phyloP scores from a whole-genome alignment of 2,113 vertebrate species.

The Rynchops niger region DNA sequence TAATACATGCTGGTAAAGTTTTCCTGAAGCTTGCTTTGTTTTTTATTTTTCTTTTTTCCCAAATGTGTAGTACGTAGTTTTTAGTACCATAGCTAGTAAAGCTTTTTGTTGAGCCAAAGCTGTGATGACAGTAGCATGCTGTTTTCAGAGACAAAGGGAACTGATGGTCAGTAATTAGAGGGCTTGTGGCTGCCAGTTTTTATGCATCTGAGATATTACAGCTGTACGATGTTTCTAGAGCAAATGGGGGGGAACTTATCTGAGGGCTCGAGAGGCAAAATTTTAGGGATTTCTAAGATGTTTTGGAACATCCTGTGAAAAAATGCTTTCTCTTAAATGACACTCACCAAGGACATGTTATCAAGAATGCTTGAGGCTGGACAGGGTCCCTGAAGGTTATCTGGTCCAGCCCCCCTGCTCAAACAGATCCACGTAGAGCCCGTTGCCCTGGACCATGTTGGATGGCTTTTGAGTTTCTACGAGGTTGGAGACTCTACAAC shows the following conservation, averaged over 20 bases:
- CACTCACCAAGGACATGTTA: not conserved
- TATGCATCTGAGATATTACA: not conserved
- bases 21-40: not conserved
- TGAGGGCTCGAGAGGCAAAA: not conserved
- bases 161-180: not conserved
- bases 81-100: not conserved
- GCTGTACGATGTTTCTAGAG: not conserved
- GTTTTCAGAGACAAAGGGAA: not conserved
- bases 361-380: not conserved
- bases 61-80: not conserved
- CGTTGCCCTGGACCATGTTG: not conserved
- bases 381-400: not conserved
- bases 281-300: not conserved
- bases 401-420: not conserved
- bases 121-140: not conserved
- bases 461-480: not conserved
- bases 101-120: not conserved
- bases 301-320: not conserved
- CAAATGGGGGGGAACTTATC: not conserved
- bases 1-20: not conserved
- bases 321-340: not conserved
- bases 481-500: not conserved
- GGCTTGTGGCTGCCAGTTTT: not conserved
- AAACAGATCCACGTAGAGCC: not conserved
- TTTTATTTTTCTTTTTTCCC: not conserved